phyloP scores from a whole-genome alignment of 1,140 invertebrate species.

The Polyergus mexicanus region DNA sequence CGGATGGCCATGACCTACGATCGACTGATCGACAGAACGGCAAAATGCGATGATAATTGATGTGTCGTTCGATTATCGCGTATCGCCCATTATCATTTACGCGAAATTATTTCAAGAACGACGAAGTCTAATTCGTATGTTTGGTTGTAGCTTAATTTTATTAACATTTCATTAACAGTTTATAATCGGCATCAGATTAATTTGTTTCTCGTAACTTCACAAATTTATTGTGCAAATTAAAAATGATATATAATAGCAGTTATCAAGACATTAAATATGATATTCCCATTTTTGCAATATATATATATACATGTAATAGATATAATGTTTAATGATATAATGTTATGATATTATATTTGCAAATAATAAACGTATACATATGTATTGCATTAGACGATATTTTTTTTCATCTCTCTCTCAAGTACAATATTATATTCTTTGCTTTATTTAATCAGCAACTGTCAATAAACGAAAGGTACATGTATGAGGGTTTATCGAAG shows the following conservation, averaged over 20 bases:
- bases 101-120: constrained; percentile 8
- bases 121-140: not conserved
- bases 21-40: not conserved
- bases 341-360: not conserved
- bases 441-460: constrained; percentile 7
- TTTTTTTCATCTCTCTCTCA: not conserved
- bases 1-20: constrained; percentile 19
- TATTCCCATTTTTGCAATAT: not conserved
- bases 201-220: not conserved
- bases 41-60: constrained; percentile 28
- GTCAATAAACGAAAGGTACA: not conserved
- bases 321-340: not conserved
- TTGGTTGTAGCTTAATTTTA: not conserved
- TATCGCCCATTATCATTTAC: constrained; percentile 13
- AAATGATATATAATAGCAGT: not conserved
- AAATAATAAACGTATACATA: not conserved
- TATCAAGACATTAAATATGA: not conserved
- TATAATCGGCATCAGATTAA: not conserved
- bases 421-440: not conserved
- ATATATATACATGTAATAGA: not conserved
- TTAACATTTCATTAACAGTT: not conserved
- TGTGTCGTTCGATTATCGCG: not conserved
- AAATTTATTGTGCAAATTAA: not conserved
- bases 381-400: not conserved
- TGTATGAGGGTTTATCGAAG: constrained; percentile 5